Conservation (phyloP, 92 coral and sea anemone species). For the Ricordea florida region DNA sequence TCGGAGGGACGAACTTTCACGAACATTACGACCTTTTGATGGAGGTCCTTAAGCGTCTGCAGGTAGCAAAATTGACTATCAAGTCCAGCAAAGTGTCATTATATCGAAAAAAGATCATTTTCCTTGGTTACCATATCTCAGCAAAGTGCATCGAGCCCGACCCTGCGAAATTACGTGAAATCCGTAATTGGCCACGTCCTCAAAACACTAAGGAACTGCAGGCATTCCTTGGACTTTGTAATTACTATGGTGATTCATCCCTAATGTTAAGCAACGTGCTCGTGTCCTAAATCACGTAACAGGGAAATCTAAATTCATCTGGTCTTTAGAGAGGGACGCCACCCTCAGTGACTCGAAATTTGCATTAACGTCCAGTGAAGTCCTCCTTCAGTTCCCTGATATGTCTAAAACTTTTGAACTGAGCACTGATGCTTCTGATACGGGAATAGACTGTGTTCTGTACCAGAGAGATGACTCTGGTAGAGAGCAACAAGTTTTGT, state of each 20-base stretch:
- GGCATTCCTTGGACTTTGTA: conserved; percentile 50
- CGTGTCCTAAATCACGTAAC: conserved; percentile 48
- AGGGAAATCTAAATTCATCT: conserved; percentile 39
- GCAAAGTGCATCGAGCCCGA: conserved; percentile 32
- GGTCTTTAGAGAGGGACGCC: conserved; percentile 44
- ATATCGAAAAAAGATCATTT: too few species aligned
- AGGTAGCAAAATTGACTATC: conserved; percentile 37
- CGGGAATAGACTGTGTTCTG: conserved; percentile 57
- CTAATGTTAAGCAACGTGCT: conserved; percentile 32
- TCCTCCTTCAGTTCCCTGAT: conserved; percentile 61
- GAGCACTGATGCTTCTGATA: conserved; percentile 61
- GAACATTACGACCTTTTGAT: conserved; percentile 25
- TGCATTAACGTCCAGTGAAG: conserved; percentile 41
- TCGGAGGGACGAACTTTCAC: conserved; percentile 25
- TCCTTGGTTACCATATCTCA: conserved; percentile 36
- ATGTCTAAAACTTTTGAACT: conserved; percentile 48
- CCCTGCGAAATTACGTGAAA: conserved; percentile 13
- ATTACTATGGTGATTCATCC: conserved; percentile 40
- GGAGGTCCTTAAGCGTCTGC: conserved; percentile 29
- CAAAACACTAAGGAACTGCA: conserved; percentile 32
- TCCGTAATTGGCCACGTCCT: conserved; percentile 36
- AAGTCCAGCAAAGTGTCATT: conserved; percentile 30
- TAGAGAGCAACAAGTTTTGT: conserved; percentile 43
- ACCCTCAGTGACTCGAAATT: conserved; percentile 57
- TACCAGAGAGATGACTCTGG: conserved; percentile 41